Percentiles rank a stretch among this genome's conserved stretches.
These are phyloP conservation scores for Metaphire vulgaris DNA, from an alignment of 1,140 invertebrate genomes.

Conservation along the genomic window DNA sequence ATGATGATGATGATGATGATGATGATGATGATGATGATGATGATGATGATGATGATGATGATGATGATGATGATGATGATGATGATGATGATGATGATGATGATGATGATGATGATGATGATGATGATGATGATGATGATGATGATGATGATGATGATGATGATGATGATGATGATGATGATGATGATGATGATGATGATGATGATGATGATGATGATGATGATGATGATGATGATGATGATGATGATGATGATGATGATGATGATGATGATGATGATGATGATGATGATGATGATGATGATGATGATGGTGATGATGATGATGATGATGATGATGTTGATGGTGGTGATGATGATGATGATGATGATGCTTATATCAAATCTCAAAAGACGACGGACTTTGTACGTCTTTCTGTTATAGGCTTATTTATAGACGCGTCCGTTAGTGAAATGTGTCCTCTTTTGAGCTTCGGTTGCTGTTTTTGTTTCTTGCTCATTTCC, in stretches of 20 bases:
- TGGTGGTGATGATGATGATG: not conserved
- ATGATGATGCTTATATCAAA: not conserved
- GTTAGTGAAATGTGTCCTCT: too few relatives aligned
- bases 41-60: not conserved
- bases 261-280: slow-evolving; percentile 2
- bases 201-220: slow-evolving; percentile 2
- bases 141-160: slow-evolving; percentile 2
- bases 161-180: not conserved
- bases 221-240: slow-evolving; percentile 2
- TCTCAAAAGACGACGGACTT: too few relatives aligned
- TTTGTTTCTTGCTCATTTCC: too few relatives aligned
- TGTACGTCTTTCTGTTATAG: too few relatives aligned
- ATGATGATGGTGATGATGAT: slow-evolving; percentile 1
- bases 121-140: slow-evolving; percentile 3
- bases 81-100: slow-evolving; percentile 2
- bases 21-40: slow-evolving; percentile 2
- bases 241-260: slow-evolving; percentile 3
- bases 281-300: slow-evolving; percentile 2
- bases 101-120: slow-evolving; percentile 1
- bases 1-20: slow-evolving; percentile 3
- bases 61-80: slow-evolving; percentile 3
- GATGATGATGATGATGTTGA: not conserved
- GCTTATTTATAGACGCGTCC: too few relatives aligned
- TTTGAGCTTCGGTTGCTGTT: too few relatives aligned
- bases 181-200: not conserved